Evolutionary conservation across 1,140 invertebrate species (phyloP), one percentile per base, ranked within the genome.

Genomic region (Scaptomyza hsui): DNA sequence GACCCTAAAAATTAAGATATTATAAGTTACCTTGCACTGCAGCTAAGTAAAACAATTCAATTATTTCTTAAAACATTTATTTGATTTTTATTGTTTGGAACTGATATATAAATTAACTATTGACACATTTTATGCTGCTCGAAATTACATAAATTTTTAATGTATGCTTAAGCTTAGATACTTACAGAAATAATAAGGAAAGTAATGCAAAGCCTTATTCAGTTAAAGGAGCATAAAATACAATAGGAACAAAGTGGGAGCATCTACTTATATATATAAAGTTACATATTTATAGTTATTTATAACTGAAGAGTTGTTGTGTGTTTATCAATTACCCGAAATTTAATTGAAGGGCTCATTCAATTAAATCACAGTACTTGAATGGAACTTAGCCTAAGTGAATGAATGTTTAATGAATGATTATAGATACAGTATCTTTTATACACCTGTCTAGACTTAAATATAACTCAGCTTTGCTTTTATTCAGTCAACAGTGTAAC

Each of bases 321-420:
- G 62, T 65, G 61, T 57, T 62, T 70, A 75, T 86, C 82, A 81
- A 81, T 61, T 77, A 68, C 47, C 81, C 71, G 82, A 72, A 82
- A 89, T 88, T 65, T 75, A 88, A 88, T 88, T 88, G 82, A 63
- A 69, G 82, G 82, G 82, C 82, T 88, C 82, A 51, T 72, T 82
- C 82, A 88, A 88, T 89, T 88, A 89, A 80, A 88, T 78, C 76
- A 61, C 77, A 72, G 81, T 72, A 81, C 60, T 77, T 78, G 77
- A 77, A 77, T 71, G 7, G 10, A 37, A 26, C 13, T 42, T 18
- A 44, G 12, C 7, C 9, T 61, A 48, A 57, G 24, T n/a, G 19
- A 57, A 59, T 59, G 62, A 15, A 26, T 24, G 7, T 3, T 37
- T 24, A 21, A 13, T 39, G 19, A 55, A 21, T 55, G 35, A 39